A percentile compares a stretch with the other conserved stretches of the same genome.
Evolutionary conservation across 2,113 vertebrate genomes (phyloP).

Genomic region (Apeltes quadracus): DNA sequence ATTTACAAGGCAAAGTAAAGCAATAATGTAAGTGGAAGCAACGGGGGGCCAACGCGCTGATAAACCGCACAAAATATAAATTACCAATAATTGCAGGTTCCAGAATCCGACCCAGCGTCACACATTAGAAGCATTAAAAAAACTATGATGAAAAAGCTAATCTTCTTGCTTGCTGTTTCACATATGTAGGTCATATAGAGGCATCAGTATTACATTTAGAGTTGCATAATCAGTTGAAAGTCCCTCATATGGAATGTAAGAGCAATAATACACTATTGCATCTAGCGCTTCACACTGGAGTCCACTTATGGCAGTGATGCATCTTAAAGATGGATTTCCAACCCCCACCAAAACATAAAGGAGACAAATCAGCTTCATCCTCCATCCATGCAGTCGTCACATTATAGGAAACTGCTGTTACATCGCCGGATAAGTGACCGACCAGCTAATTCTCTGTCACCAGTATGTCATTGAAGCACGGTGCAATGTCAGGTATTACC

Average conservation of each 20-base stretch:
- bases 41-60: neutral
- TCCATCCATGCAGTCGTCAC: neutral
- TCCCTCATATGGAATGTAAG: neutral
- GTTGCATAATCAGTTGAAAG: neutral
- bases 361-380: neutral
- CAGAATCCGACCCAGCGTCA: no score
- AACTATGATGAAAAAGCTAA: no score
- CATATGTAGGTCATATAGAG: no score
- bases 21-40: slow-evolving; percentile 6
- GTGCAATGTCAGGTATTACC: neutral
- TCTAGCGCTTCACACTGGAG: neutral
- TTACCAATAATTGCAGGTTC: neutral
- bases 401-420: neutral
- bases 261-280: neutral
- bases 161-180: no score
- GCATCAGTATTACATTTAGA: no score
- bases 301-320: neutral
- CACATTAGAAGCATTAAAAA: no score
- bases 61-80: slow-evolving; percentile 2
- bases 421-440: neutral
- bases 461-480: no score
- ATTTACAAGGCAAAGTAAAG: slow-evolving; percentile 6
- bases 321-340: neutral
- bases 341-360: neutral
- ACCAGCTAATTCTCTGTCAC: no score